phyloP scores from a whole-genome alignment of 2,113 vertebrate species.

The Gallinago media region DNA sequence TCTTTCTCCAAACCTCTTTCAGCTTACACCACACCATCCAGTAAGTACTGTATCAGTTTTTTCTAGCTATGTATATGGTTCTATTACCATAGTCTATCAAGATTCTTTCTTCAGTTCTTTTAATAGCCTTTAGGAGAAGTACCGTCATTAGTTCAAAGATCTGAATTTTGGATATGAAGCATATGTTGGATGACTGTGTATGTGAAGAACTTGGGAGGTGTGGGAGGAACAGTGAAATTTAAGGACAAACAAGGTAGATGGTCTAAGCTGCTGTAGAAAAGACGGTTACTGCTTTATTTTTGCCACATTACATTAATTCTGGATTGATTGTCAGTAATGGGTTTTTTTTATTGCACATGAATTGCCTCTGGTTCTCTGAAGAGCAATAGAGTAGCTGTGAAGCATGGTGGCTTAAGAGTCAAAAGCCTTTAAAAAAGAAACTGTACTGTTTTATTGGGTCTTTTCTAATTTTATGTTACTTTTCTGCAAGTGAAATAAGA shows the following conservation, averaged over 20 bases:
- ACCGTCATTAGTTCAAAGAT: not conserved
- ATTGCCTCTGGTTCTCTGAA: not conserved
- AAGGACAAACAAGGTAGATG: not conserved
- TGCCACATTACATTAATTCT: not conserved
- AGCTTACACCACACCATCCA: conserved; percentile 93
- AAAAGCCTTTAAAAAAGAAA: not conserved
- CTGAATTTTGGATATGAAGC: not conserved
- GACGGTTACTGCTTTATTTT: not conserved
- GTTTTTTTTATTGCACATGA: not conserved
- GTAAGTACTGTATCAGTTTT: conserved; percentile 76
- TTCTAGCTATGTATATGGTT: not conserved
- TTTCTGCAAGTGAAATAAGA: not conserved
- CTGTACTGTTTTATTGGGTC: not conserved
- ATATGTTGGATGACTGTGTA: not conserved
- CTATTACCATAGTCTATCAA: not conserved
- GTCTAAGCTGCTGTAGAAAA: not conserved
- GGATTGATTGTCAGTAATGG: not conserved
- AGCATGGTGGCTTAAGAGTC: not conserved
- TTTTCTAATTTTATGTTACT: not conserved
- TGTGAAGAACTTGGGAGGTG: not conserved
- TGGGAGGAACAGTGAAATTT: not conserved
- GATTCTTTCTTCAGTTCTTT: not conserved
- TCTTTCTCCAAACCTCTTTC: conserved; percentile 96
- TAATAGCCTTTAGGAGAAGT: not conserved
- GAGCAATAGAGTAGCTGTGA: not conserved